Evolutionary conservation across 2,888 invertebrate species (phyloP).

Genomic region (Philonicus albiceps): DNA sequence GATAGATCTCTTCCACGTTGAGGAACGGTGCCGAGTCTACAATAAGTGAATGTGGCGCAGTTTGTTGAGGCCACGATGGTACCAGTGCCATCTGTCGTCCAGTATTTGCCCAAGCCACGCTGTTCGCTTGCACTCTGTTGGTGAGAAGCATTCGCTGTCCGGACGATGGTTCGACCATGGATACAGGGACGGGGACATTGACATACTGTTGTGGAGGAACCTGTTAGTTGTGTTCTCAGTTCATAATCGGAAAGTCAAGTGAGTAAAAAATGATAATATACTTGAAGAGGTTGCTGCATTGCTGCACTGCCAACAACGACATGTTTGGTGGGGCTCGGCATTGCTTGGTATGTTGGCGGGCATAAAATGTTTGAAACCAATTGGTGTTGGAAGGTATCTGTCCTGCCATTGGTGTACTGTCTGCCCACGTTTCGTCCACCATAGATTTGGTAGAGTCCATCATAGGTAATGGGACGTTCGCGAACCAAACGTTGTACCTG

Average conservation of each 20-base stretch:
- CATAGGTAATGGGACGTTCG: conserved; percentile 78
- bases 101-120: conserved; percentile 62
- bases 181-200: conserved; percentile 74
- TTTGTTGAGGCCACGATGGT: conserved; percentile 84
- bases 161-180: conserved; percentile 87
- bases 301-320: conserved; percentile 67
- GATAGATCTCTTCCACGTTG: conserved; percentile 68
- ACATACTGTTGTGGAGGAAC: conserved; percentile 89
- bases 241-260: conserved; percentile 32
- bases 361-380: conserved; percentile 94
- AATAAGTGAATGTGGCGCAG: conserved; percentile 74
- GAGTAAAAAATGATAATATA: conserved; percentile 50
- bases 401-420: conserved; percentile 72
- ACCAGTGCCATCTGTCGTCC: conserved; percentile 82
- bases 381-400: conserved; percentile 89
- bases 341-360: conserved; percentile 87
- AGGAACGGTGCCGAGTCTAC: conserved; percentile 79
- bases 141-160: conserved; percentile 82
- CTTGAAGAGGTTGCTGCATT: conserved; percentile 63
- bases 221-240: conserved; percentile 54
- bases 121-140: conserved; percentile 63
- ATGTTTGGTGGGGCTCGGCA: conserved; percentile 71
- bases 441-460: conserved; percentile 73
- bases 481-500: conserved; percentile 76
- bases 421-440: conserved; percentile 73